Conservation (phyloP, 2,113 vertebrate species). For the Leucoraja erinaceus region DNA sequence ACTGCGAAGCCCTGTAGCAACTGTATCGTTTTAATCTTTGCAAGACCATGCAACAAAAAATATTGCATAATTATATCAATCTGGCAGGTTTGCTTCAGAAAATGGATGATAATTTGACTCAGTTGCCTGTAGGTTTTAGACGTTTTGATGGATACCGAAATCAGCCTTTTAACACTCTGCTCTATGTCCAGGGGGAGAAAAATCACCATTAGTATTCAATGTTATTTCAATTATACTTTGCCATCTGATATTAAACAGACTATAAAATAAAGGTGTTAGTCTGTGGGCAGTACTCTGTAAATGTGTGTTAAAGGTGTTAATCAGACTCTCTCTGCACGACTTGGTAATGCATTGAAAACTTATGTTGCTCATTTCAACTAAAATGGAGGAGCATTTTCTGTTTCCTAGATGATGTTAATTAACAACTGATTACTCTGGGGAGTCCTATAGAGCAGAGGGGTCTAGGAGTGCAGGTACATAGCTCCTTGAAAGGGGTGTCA, state of each 20-base stretch:
- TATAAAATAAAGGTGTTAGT: background rate
- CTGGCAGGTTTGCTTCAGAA: background rate
- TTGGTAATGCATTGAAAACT: background rate
- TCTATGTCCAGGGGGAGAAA: background rate
- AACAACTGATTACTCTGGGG: no score
- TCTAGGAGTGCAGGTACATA: no score
- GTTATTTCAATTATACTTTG: background rate
- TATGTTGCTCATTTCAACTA: background rate
- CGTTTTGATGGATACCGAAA: background rate
- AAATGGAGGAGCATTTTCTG: background rate
- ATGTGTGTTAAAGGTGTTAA: background rate
- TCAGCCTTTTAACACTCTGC: background rate
- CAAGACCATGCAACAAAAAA: background rate
- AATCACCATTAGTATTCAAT: conserved; percentile 10
- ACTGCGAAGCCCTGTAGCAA: background rate
- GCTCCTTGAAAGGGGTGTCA: no score
- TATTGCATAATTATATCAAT: background rate
- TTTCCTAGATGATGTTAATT: background rate
- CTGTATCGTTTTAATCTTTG: conserved; percentile 4
- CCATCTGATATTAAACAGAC: background rate
- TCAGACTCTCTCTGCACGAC: background rate
- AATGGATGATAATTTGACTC: background rate
- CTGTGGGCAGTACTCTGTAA: background rate
- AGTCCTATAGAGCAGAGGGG: no score
- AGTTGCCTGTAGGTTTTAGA: background rate